Percentiles rank a stretch among this genome's conserved stretches.
phyloP scores from a whole-genome alignment of 2,797 vertebrate genomes.

The Crenuchus spilurus region DNA sequence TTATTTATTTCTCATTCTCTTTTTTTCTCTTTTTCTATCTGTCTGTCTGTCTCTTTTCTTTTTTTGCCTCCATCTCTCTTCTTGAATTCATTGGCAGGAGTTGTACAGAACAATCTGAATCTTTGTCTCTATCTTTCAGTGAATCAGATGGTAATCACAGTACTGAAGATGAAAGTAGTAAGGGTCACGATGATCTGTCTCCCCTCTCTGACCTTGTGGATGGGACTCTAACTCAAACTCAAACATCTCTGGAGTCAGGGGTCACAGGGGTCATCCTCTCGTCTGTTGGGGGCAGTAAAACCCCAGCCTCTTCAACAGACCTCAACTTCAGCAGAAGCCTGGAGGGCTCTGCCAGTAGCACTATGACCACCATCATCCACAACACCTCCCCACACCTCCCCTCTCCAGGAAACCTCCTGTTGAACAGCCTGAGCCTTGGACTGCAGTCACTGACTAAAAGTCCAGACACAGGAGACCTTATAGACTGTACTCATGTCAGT shows the following conservation, averaged over 20 bases:
- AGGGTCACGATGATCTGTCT: slow-evolving; percentile 94
- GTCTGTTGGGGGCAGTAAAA: slow-evolving; percentile 92
- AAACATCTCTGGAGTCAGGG: no score
- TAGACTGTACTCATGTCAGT: slow-evolving; percentile 83
- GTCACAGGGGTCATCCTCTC: slow-evolving; percentile 78
- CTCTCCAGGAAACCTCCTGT: slow-evolving; percentile 81
- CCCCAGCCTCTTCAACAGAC: slow-evolving; percentile 81
- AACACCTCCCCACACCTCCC: slow-evolving; percentile 91
- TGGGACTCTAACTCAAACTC: background rate
- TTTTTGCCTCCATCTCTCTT: no score
- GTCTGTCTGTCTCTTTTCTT: no score
- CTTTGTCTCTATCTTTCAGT: slow-evolving; percentile 56
- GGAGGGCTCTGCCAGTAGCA: background rate
- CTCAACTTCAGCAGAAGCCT: slow-evolving; percentile 84
- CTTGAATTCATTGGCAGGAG: no score
- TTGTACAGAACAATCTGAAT: no score
- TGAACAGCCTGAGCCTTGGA: slow-evolving; percentile 82
- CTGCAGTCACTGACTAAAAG: slow-evolving; percentile 86
- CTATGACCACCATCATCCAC: slow-evolving; percentile 73
- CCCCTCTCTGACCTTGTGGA: slow-evolving; percentile 87
- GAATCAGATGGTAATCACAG: slow-evolving; percentile 87
- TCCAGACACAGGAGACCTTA: slow-evolving; percentile 84
- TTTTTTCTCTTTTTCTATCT: no score
- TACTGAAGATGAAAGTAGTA: slow-evolving; percentile 95
- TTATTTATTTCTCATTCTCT: no score